Conservation (phyloP, 2,888 invertebrate species). For the Lepidocyrtoides sp. region DNA sequence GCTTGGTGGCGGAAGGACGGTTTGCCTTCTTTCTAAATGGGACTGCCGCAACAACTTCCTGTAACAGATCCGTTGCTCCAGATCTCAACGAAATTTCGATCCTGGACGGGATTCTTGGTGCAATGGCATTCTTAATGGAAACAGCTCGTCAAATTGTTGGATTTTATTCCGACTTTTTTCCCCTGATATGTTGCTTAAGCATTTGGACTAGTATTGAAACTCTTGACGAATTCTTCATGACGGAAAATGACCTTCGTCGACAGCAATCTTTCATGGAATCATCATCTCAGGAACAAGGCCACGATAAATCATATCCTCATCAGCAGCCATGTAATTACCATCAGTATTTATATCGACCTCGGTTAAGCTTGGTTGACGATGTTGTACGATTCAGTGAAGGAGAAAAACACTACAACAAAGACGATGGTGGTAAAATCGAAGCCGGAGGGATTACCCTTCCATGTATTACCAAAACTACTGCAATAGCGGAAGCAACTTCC, state of each 20-base stretch:
- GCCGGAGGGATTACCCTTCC: not conserved
- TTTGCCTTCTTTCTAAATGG: constrained; percentile 61
- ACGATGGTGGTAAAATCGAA: not conserved
- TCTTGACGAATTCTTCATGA: constrained; percentile 17
- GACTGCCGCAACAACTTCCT: not conserved
- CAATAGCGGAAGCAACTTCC: not conserved
- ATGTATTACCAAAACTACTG: not conserved
- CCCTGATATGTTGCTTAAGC: constrained; percentile 54
- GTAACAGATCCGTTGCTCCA: not conserved
- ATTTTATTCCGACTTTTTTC: constrained; percentile 66
- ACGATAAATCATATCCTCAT: too few relatives aligned
- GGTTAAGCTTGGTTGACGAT: constrained; percentile 6
- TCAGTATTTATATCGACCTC: not conserved
- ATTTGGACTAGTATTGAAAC: constrained; percentile 42
- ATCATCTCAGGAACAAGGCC: too few relatives aligned
- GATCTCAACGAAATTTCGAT: not conserved
- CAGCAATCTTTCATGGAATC: not conserved
- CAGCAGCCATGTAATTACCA: not conserved
- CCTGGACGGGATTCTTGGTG: constrained; percentile 12
- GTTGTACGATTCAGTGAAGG: not conserved
- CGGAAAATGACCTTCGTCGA: too few relatives aligned
- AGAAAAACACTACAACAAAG: not conserved
- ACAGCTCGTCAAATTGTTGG: constrained; percentile 50
- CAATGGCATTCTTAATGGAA: constrained; percentile 62
- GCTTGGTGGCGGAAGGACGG: constrained; percentile 56